These are phyloP conservation scores for Luperina testacea DNA, from an alignment of 2,888 invertebrate species.

Conservation along the genomic window DNA sequence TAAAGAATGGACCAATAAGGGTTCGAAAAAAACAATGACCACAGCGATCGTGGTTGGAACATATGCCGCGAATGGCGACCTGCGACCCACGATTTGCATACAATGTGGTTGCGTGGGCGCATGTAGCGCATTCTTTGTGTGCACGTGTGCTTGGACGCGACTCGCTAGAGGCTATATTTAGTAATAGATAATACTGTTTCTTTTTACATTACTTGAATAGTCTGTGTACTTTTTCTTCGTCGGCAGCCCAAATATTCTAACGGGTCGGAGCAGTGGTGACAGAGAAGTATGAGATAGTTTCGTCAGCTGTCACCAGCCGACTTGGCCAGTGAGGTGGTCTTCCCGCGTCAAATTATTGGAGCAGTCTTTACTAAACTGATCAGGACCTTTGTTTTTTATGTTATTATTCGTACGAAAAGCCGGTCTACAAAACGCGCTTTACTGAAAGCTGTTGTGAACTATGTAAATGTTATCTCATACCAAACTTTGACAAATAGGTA, in stretches of 20 bases:
- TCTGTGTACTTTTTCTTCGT: constrained; percentile 31
- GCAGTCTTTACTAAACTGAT: background rate
- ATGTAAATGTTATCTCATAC: background rate
- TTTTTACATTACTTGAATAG: constrained; percentile 55
- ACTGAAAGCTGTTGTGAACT: background rate
- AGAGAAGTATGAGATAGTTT: constrained; percentile 55
- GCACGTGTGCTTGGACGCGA: constrained; percentile 71
- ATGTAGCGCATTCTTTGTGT: constrained; percentile 75
- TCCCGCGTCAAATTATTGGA: background rate
- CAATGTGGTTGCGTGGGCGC: constrained; percentile 87
- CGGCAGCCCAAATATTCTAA: constrained; percentile 44
- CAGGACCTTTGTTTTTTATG: background rate
- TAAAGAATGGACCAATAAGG: constrained; percentile 73
- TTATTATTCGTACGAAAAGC: background rate
- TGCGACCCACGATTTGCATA: constrained; percentile 89
- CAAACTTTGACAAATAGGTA: background rate
- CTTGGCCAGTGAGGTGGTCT: constrained; percentile 21
- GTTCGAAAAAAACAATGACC: constrained; percentile 65
- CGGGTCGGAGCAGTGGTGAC: constrained; percentile 26
- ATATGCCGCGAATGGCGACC: constrained; percentile 79
- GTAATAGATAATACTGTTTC: constrained; percentile 48
- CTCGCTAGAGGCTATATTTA: constrained; percentile 60
- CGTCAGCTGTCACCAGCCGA: constrained; percentile 36
- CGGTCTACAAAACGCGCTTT: background rate
- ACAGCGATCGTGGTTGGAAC: constrained; percentile 57